Conservation (phyloP, 1,140 invertebrate genomes). For the Agrypnia vestita region DNA sequence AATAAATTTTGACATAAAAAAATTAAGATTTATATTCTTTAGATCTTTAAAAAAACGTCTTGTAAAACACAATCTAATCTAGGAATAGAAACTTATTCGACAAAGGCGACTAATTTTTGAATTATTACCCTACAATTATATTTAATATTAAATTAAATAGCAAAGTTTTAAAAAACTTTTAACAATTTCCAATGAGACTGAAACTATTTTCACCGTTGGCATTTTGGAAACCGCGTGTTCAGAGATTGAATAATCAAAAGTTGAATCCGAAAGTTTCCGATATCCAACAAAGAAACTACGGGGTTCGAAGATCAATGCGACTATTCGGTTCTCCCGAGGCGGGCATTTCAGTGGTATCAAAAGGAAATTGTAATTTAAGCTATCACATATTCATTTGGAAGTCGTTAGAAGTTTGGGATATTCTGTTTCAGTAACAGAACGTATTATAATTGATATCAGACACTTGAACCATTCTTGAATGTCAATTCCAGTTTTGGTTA, state of each 20-base stretch:
- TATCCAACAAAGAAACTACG: constrained; percentile 17
- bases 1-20: too few species aligned
- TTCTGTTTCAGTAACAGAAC: constrained; percentile 2
- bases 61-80: too few species aligned
- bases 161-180: too few species aligned
- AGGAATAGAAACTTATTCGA: too few species aligned
- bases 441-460: constrained; percentile 13
- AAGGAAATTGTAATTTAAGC: constrained; percentile 21
- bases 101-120: too few species aligned
- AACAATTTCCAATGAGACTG: too few species aligned
- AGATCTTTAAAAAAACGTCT: too few species aligned
- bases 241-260: constrained; percentile 7
- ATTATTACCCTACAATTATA: too few species aligned
- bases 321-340: not conserved
- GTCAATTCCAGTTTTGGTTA: not conserved
- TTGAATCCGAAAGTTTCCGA: constrained; percentile 13
- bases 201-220: not conserved
- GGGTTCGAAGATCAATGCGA: constrained; percentile 15
- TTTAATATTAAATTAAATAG: too few species aligned
- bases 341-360: not conserved
- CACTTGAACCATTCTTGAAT: constrained; percentile 4
- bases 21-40: too few species aligned
- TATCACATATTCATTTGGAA: constrained; percentile 8
- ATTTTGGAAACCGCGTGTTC: constrained; percentile 12
- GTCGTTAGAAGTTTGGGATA: constrained; percentile 1